These are phyloP conservation scores for Prunella himalayana DNA, from an alignment of 2,113 vertebrate species.

Conservation along the genomic window DNA sequence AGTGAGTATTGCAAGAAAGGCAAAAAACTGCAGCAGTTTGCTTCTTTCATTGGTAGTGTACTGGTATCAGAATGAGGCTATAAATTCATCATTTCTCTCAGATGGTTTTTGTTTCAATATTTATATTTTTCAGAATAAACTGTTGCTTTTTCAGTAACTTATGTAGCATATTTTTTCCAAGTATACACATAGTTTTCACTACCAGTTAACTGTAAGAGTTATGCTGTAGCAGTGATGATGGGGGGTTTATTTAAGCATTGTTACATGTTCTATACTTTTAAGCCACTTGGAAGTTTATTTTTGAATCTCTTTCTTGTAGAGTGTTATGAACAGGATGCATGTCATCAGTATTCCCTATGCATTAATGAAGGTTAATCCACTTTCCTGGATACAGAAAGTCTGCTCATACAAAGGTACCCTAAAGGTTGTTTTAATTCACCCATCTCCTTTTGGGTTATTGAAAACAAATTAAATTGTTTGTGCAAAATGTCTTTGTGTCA, in stretches of 20 bases:
- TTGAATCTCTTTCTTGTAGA: conserved; percentile 67
- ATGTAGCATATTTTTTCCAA: neutral
- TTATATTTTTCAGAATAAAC: neutral
- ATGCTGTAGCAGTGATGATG: neutral
- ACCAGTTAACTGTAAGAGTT: neutral
- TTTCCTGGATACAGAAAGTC: conserved; percentile 98
- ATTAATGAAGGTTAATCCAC: conserved; percentile 96
- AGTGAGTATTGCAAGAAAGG: conserved; percentile 72
- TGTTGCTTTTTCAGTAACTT: neutral
- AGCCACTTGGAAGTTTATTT: neutral
- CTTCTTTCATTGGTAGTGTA: neutral
- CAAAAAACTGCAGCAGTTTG: neutral
- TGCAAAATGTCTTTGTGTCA: neutral
- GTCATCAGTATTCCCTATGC: conserved; percentile 95
- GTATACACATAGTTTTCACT: neutral
- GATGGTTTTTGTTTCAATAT: neutral
- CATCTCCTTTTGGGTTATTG: neutral
- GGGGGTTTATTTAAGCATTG: neutral
- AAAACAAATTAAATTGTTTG: neutral
- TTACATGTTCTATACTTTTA: neutral
- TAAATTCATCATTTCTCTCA: neutral
- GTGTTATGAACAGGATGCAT: conserved; percentile 93
- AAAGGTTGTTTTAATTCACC: neutral
- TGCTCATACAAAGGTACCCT: conserved; percentile 88
- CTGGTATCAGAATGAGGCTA: neutral